A percentile compares a stretch with the other conserved stretches of the same genome.
Evolutionary conservation across 2,797 vertebrate species (phyloP).

Genomic region (Macroramphosus scolopax): DNA sequence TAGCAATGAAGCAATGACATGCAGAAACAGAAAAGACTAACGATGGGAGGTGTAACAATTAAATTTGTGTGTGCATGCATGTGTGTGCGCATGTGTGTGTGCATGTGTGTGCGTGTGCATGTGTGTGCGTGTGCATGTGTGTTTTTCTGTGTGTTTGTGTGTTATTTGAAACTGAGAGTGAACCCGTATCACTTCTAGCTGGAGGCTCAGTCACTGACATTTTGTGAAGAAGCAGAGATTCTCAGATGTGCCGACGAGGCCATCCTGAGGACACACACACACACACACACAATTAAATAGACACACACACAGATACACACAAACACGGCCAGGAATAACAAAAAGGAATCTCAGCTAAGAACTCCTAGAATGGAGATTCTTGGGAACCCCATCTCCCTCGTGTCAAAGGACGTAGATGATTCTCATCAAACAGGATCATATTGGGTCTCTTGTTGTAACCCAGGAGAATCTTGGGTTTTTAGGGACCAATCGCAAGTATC

Average conservation of each 20-base stretch:
- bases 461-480: conserved; percentile 24
- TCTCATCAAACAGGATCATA: conserved; percentile 28
- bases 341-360: conserved; percentile 45
- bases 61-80: neutral
- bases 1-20: too few species aligned
- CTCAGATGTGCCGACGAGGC: conserved; percentile 66
- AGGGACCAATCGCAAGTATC: conserved; percentile 42
- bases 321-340: conserved; percentile 50
- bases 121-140: too few species aligned
- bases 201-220: conserved; percentile 57
- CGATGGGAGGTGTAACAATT: conserved; percentile 8
- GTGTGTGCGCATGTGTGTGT: neutral
- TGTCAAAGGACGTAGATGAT: conserved; percentile 31
- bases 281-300: conserved; percentile 4
- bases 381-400: conserved; percentile 9
- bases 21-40: too few species aligned
- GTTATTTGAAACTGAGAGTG: conserved; percentile 48
- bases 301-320: conserved; percentile 10
- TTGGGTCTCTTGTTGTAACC: conserved; percentile 26
- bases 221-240: conserved; percentile 58
- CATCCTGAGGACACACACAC: conserved; percentile 49
- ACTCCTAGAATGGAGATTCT: too few species aligned
- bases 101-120: neutral
- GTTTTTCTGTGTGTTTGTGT: too few species aligned
- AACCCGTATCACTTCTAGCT: conserved; percentile 58